Conservation (phyloP, 1,140 invertebrate genomes). For the Drosophila orosa region DNA sequence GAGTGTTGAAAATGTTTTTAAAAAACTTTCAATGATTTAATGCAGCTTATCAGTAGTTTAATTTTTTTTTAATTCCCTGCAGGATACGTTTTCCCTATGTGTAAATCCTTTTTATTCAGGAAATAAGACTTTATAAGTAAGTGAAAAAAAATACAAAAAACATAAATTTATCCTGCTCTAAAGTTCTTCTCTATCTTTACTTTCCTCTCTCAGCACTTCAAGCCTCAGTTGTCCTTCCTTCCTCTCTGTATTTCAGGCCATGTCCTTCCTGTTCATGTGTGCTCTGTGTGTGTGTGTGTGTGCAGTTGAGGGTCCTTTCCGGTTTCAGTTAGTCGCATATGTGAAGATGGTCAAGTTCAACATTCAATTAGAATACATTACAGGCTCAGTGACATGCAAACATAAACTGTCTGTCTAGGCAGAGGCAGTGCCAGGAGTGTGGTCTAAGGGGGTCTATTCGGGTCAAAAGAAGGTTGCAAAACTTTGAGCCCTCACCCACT, state of each 20-base stretch:
- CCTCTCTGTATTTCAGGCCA: slow-evolving; percentile 11
- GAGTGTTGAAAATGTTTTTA: no score
- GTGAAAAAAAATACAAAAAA: background rate
- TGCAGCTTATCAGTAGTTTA: no score
- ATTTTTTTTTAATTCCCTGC: background rate
- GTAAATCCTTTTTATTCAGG: background rate
- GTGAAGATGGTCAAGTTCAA: slow-evolving; percentile 74
- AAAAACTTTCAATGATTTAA: no score
- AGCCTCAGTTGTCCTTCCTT: slow-evolving; percentile 25
- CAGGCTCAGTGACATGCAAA: slow-evolving; percentile 75
- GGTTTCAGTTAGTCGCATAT: slow-evolving; percentile 43
- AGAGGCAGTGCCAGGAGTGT: slow-evolving; percentile 12
- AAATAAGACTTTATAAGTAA: background rate
- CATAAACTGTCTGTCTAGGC: slow-evolving; percentile 62
- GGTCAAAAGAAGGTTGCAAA: slow-evolving; percentile 39
- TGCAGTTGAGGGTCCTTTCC: slow-evolving; percentile 38
- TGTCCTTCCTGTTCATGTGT: slow-evolving; percentile 7
- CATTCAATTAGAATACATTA: slow-evolving; percentile 82
- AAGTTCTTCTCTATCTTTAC: background rate
- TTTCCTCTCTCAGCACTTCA: background rate
- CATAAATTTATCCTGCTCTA: background rate
- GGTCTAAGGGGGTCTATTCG: background rate
- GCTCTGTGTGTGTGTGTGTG: slow-evolving; percentile 10
- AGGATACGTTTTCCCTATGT: background rate
- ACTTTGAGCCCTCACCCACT: slow-evolving; percentile 45